Evolutionary conservation across 2,797 vertebrate genomes (phyloP).

Genomic region (Sebastes vulpes): DNA sequence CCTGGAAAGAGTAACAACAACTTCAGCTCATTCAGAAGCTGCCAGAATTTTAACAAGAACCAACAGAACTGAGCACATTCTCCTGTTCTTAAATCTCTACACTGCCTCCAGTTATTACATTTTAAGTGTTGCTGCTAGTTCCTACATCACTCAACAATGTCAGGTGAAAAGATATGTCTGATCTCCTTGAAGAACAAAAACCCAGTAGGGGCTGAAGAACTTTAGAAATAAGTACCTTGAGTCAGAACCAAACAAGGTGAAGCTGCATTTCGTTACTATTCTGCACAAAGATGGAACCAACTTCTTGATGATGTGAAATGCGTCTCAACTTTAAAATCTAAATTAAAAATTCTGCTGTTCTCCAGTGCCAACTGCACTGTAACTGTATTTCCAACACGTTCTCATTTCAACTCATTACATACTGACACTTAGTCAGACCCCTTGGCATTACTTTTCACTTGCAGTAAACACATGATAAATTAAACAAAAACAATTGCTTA

Average conservation of each 20-base stretch:
- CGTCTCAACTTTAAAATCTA: background rate
- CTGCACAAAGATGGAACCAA: background rate
- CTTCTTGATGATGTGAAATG: background rate
- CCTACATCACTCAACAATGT: background rate
- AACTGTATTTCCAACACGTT: background rate
- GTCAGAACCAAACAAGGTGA: background rate
- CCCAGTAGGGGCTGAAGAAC: background rate
- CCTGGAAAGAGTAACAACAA: fast-evolving
- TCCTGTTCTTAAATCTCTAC: background rate
- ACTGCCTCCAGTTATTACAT: background rate
- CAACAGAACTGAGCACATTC: background rate
- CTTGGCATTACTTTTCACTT: fast-evolving
- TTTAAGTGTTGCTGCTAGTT: background rate
- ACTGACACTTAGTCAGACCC: too few relatives aligned
- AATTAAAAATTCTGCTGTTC: background rate
- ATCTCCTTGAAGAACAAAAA: background rate
- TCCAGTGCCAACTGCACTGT: background rate
- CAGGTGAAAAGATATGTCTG: fast-evolving
- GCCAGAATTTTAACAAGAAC: background rate
- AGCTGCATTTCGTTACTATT: background rate
- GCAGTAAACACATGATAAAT: too few relatives aligned
- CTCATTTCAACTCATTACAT: too few relatives aligned
- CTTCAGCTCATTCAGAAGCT: background rate
- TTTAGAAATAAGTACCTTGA: background rate
- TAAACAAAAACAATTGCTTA: too few relatives aligned